A percentile compares a stretch with the other conserved stretches of the same genome.
phyloP scores from a whole-genome alignment of 2,113 vertebrate species.

The rabbit (Oryctolagus cuniculus) region mOryCun1.1 NC_091439.1:70228001-70228500 shows the following conservation, averaged over 20 bases:
- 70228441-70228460: not conserved
- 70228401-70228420: not conserved
- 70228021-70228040: not conserved
- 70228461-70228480: not conserved
- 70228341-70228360: not conserved
- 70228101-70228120: not conserved
- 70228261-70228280: not conserved
- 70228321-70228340: not conserved
- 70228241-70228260: too few species aligned
- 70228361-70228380: not conserved
- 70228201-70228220: not conserved
- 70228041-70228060: not conserved
- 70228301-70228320: not conserved
- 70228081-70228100: too few species aligned
- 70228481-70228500: not conserved
- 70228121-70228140: not conserved
- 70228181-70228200: too few species aligned
- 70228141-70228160: not conserved
- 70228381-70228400: not conserved
- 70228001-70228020: not conserved
- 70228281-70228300: not conserved
- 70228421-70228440: not conserved
- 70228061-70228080: not conserved
- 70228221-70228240: not conserved
- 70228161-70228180: not conserved